Conservation (phyloP, 2,113 vertebrate genomes). For the Cichladusa arquata region DNA sequence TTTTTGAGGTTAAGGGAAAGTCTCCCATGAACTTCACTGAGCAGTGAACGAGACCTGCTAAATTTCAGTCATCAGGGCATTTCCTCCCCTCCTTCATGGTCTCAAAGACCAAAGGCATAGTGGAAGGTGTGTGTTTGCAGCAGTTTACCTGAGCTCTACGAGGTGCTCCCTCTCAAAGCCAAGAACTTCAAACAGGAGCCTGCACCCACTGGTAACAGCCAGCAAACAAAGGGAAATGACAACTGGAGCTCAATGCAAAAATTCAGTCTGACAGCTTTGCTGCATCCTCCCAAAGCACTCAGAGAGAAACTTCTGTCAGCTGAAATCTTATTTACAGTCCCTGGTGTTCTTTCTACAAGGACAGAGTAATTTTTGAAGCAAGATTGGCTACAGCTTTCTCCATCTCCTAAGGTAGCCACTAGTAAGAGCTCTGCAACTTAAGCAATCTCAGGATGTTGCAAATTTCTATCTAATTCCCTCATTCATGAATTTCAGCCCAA, state of each 20-base stretch:
- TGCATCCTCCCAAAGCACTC: neutral
- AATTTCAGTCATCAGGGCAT: neutral
- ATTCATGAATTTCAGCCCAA: neutral
- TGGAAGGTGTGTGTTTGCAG: neutral
- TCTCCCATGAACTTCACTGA: neutral
- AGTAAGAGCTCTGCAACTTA: neutral
- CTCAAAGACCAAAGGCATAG: neutral
- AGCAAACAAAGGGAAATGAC: neutral
- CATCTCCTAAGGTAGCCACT: neutral
- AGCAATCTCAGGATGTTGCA: neutral
- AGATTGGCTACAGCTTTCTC: neutral
- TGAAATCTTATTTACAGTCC: neutral
- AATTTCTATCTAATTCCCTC: neutral
- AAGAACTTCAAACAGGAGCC: neutral
- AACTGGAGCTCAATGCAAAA: neutral
- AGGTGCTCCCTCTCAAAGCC: neutral
- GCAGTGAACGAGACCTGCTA: neutral
- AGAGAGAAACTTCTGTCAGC: neutral
- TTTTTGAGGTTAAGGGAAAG: neutral
- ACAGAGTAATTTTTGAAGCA: neutral
- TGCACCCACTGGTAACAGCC: accelerated
- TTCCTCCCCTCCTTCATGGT: neutral
- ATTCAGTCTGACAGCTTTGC: neutral
- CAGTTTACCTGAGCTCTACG: neutral
- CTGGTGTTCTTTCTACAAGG: neutral